These are phyloP conservation scores for Equus quagga DNA, from an alignment of 2,113 vertebrate species.

Conservation along the genomic window DNA sequence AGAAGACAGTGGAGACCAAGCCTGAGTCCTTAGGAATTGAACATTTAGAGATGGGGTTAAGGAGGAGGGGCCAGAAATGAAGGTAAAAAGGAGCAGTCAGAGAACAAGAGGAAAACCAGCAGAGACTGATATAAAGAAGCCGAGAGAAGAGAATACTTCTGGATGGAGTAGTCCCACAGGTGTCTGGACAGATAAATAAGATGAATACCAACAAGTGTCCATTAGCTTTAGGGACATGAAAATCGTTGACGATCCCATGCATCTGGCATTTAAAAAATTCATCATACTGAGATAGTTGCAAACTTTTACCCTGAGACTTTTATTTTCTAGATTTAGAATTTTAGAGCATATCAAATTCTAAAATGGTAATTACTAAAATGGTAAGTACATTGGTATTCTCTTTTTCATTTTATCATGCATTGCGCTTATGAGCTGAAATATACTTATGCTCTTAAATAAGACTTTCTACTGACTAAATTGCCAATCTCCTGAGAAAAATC, in stretches of 20 bases:
- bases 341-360: neutral
- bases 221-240: neutral
- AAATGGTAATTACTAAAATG: slow-evolving; percentile 35
- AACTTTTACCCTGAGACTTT: neutral
- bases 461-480: slow-evolving; percentile 77
- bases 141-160: rapidly evolving
- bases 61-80: neutral
- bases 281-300: neutral
- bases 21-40: neutral
- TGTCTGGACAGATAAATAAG: neutral
- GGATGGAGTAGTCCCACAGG: rapidly evolving
- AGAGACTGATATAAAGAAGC: neutral
- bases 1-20: neutral
- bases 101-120: neutral
- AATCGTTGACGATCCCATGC: neutral
- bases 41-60: too few relatives aligned
- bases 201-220: neutral
- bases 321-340: slow-evolving; percentile 37
- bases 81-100: neutral
- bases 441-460: slow-evolving; percentile 76
- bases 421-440: slow-evolving; percentile 39
- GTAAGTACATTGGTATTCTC: neutral
- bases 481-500: slow-evolving; percentile 79
- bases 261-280: neutral
- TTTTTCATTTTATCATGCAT: slow-evolving; percentile 52